Evolutionary conservation across 1,140 invertebrate species (phyloP), one percentile per base, ranked within the genome.

Genomic region (Diachasmimorpha longicaudata): DNA sequence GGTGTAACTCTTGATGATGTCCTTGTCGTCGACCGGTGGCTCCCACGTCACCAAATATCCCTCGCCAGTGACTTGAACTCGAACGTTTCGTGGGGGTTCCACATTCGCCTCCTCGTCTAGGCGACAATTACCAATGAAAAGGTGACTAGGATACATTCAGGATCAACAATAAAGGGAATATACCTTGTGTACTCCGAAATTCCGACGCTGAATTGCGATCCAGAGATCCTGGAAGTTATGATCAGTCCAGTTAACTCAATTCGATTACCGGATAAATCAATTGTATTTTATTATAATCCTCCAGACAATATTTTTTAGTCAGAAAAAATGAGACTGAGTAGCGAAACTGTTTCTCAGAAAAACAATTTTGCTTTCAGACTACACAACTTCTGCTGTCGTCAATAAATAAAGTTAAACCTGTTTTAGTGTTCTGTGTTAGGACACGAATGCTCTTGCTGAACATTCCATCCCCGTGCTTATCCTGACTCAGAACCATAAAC

Each of bases 401-500:
- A 31, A 31, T 31, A 6, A 39, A 3, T 42, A 31, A 55, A 31
- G 10, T 10, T 19, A 71, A 72, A 74, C 25, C 46, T 23, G 21
- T 46, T 80, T 86, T 86, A 82, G 4, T 83, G 83, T 88, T 63
- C 23, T 94, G 92, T 0, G 96, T 97, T 80, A 91, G 91, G 44
- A 95, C 92, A 77, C 91, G 91, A 13, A 97, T 90, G 6, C 94
- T 92, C 86, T 96, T 95, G 84, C 96, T 97, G 83, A 96, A 96
- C 88, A 97, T 94, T 13, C 96, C 96, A 81, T 97, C 95, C 2
- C 96, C 96, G 72, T 93, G 90, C 80, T 93, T 91, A 86, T 98
- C 97, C 81, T 96, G 93, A 77, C 96, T 95, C 23, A 97, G 90
- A 37, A 98, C 94, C 91, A 96, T 96, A 81, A 98, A 95, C 88